Conservation (phyloP, 2,113 vertebrate genomes). For the Apaloderma vittatum region DNA sequence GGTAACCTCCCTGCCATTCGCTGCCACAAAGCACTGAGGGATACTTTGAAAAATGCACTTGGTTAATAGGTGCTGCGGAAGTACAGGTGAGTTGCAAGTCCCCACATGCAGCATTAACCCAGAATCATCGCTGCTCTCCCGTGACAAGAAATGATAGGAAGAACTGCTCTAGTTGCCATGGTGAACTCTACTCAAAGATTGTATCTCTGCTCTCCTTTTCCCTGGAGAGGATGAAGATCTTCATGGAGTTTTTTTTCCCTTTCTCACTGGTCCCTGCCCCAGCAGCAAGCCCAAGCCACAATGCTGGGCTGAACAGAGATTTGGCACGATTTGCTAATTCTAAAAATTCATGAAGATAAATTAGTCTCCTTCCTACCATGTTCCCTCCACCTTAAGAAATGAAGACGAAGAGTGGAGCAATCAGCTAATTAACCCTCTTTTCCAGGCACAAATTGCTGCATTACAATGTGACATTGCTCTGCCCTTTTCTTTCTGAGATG, state of each 20-base stretch:
- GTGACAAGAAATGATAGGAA: neutral
- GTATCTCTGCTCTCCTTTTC: neutral
- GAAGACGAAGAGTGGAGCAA: conserved; percentile 48
- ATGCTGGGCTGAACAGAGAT: neutral
- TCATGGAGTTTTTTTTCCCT: neutral
- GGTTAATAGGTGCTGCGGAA: neutral
- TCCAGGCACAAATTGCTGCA: conserved; percentile 30
- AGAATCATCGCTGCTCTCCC: neutral
- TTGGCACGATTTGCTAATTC: neutral
- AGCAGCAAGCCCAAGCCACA: neutral
- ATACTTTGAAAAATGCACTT: neutral
- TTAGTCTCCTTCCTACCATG: neutral
- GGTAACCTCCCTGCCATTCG: neutral
- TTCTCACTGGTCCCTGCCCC: neutral
- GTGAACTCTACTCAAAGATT: neutral
- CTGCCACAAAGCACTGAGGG: neutral
- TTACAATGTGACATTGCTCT: conserved; percentile 67
- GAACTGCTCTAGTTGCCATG: conserved; percentile 25
- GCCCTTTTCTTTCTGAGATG: conserved; percentile 59
- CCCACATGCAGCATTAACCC: neutral
- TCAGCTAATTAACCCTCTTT: conserved; percentile 67
- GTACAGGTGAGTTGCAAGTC: neutral
- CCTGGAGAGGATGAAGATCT: neutral
- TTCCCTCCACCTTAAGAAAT: conserved; percentile 37
- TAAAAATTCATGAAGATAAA: conserved; percentile 50